Evolutionary conservation across 2,113 vertebrate genomes (phyloP).

Genomic region (Anguilla japonica): DNA sequence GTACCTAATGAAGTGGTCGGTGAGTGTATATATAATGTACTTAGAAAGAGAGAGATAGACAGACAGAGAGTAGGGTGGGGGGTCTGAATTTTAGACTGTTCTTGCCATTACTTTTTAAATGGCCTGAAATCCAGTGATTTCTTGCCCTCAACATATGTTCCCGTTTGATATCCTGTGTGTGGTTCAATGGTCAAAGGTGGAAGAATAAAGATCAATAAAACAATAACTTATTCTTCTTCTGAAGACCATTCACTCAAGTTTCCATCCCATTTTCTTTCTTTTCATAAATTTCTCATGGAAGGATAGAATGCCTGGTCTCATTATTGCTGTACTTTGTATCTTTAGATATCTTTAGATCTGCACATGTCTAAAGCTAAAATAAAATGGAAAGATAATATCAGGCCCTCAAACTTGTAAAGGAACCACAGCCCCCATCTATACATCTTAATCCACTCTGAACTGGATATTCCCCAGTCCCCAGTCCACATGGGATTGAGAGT

Average conservation of each 20-base stretch:
- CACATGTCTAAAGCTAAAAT: not conserved
- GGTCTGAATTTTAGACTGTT: not conserved
- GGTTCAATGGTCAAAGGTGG: not conserved
- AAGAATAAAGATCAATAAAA: not conserved
- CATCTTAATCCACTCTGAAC: not conserved
- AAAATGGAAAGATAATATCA: not conserved
- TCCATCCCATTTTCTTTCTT: not conserved
- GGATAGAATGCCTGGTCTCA: not conserved
- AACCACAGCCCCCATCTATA: not conserved
- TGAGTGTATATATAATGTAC: no score
- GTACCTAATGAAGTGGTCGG: no score
- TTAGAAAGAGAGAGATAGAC: no score
- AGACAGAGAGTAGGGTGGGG: no score
- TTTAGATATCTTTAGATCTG: not conserved
- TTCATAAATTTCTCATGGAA: not conserved
- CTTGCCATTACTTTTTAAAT: not conserved
- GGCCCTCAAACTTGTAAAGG: not conserved
- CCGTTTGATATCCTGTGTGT: not conserved
- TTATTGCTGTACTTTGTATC: not conserved
- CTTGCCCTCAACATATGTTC: not conserved
- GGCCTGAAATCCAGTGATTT: not conserved
- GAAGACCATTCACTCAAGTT: not conserved
- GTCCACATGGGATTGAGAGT: no score
- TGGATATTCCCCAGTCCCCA: not conserved
- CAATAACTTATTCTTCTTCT: not conserved